Conservation (phyloP, 2,113 vertebrate species). For the Lepisosteus oculatus region DNA sequence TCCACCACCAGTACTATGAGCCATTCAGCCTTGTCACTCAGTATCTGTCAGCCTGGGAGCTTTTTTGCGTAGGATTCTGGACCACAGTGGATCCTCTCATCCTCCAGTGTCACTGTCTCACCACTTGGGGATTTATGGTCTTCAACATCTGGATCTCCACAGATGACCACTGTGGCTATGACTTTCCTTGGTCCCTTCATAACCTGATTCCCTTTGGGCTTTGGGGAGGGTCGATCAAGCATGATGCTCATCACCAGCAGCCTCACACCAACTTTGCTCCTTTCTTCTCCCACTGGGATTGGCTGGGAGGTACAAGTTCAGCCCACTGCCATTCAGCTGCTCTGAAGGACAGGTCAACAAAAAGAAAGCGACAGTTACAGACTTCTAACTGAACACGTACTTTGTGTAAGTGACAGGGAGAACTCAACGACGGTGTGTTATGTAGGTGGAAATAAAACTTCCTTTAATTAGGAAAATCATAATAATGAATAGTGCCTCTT, state of each 20-base stretch:
- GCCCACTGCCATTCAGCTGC: constrained; percentile 21
- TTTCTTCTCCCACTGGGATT: constrained; percentile 76
- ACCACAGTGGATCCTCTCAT: constrained; percentile 67
- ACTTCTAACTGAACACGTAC: not conserved
- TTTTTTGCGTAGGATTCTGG: constrained; percentile 72
- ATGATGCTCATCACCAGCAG: constrained; percentile 66
- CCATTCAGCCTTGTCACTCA: constrained; percentile 73
- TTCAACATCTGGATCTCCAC: constrained; percentile 71
- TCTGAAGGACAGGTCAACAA: constrained; percentile 36
- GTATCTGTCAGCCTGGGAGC: constrained; percentile 72
- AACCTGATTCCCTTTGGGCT: constrained; percentile 70
- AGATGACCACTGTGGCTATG: constrained; percentile 74
- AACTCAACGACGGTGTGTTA: no score
- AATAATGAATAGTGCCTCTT: no score
- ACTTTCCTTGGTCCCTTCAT: constrained; percentile 70
- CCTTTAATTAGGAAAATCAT: no score
- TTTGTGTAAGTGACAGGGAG: no score
- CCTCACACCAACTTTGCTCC: constrained; percentile 69
- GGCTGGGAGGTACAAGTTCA: constrained; percentile 59
- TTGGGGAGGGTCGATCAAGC: constrained; percentile 67
- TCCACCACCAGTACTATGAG: constrained; percentile 71
- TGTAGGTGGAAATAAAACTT: no score
- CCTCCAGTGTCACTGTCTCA: constrained; percentile 71
- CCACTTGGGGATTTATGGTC: constrained; percentile 72
- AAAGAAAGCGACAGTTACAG: constrained; percentile 28